These are phyloP conservation scores for Limnephilus lunatus DNA, from an alignment of 2,888 invertebrate genomes.

Conservation along the genomic window DNA sequence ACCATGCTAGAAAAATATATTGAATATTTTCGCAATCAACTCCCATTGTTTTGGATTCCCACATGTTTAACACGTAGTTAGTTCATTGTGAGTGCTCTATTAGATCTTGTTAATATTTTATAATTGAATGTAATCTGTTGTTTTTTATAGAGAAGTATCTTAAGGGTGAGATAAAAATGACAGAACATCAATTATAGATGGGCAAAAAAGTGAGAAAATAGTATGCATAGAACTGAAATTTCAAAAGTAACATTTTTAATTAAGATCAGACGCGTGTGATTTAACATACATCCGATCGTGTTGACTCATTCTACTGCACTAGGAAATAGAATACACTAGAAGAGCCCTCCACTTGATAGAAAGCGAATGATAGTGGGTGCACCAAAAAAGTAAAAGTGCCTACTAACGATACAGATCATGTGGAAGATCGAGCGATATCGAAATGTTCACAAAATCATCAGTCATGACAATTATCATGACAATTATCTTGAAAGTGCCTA, in stretches of 20 bases:
- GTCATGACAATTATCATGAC: too few relatives aligned
- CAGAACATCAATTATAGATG: background rate
- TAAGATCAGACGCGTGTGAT: background rate
- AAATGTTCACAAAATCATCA: background rate
- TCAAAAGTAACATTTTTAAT: background rate
- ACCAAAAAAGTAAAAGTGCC: background rate
- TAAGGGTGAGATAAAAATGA: background rate
- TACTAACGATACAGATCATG: background rate
- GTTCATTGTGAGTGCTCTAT: background rate
- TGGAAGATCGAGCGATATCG: background rate
- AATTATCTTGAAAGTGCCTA: too few relatives aligned
- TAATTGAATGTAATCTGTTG: background rate
- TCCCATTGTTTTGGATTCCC: background rate
- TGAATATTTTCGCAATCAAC: background rate
- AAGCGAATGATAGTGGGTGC: background rate
- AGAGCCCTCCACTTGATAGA: background rate
- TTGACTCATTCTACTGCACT: background rate
- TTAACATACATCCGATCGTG: background rate
- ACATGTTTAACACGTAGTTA: background rate
- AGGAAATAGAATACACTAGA: background rate
- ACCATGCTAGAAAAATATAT: background rate
- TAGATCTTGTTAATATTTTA: background rate
- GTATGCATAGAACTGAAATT: background rate
- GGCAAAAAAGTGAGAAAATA: background rate
- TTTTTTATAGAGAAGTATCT: background rate